Evolutionary conservation across 2,888 invertebrate species (phyloP), one percentile per base, ranked within the genome.

Genomic region (Drosophila gaucha): DNA sequence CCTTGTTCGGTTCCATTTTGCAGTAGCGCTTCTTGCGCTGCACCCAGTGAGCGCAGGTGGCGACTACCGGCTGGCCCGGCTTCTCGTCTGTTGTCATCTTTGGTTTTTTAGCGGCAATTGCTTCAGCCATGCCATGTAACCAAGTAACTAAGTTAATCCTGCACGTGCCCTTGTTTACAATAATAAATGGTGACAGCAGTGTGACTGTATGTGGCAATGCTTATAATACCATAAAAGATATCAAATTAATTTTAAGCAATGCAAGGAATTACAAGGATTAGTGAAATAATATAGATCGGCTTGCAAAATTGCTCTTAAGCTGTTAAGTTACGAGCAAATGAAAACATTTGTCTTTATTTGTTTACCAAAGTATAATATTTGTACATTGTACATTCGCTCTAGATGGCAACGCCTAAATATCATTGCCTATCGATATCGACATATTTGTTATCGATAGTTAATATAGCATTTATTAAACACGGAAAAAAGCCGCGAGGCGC

Each of bases 1-100:
- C 95, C n/a, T 93, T 92, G 67, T 94, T 94, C 5, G 95, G 94
- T 0, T 94, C 94, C 96, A 96, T 96, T 74, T 95, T 94, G 86
- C 96, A 96, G 68, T 93, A 93, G 2, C 96, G 93, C 86, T 95
- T 95, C 80, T 96, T 96, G 24, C 95, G 93, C 31, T 92, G 84
- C 0, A 96, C 95, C 89, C 94, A 96, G 90, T 93, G 94, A 59
- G 94, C 93, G 79, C 95, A 95, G 73, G 93, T 94, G n/a, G 9
- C 12, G 12, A 16, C 2, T 22, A 6, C 4, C 1, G 36, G 24
- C 22, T 28, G n/a, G 5, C 12, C 43, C 2, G n/a, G 16, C 0
- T 46, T 44, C 0, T 16, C 18, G 5, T 54, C 52, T 6, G 16
- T 2, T 3, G 67, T 67, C 75, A 89, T 78, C 57, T 84, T 89